These are phyloP conservation scores for Orthochromis indermauri DNA, from an alignment of 2,113 vertebrate genomes.

Conservation along the genomic window DNA sequence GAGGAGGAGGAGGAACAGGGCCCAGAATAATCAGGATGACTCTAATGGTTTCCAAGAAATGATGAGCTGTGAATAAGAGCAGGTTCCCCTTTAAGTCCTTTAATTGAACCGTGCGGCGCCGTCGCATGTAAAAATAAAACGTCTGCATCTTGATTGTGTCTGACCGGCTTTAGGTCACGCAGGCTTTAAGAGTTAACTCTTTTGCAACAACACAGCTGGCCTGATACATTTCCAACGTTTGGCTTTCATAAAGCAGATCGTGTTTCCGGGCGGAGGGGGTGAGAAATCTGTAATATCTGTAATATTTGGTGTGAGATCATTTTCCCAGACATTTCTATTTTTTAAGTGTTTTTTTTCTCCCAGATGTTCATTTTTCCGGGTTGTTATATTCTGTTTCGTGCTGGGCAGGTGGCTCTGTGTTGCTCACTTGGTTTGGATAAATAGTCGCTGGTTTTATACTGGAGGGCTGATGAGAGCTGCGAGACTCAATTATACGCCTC, in stretches of 20 bases:
- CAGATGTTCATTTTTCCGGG: background rate
- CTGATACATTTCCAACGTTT: background rate
- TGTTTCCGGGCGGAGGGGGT: background rate
- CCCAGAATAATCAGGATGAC: background rate
- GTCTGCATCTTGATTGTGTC: background rate
- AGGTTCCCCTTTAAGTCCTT: background rate
- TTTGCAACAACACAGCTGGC: background rate
- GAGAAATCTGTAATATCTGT: background rate
- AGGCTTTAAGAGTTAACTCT: background rate
- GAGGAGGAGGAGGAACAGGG: background rate
- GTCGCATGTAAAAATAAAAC: background rate
- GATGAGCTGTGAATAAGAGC: background rate
- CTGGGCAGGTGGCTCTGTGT: background rate
- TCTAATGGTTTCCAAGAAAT: background rate
- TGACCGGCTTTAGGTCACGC: fast-evolving
- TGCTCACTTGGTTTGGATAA: background rate
- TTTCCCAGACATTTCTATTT: background rate
- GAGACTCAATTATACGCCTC: background rate
- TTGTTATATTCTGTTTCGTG: background rate
- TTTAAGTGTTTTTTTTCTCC: background rate
- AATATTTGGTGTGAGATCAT: background rate
- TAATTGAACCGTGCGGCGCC: background rate
- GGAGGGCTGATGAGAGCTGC: background rate
- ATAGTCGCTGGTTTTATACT: background rate
- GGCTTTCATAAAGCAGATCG: background rate